Base-by-base conservation (phyloP, 2,113 vertebrate species). In the Colinus virginianus region DNA sequence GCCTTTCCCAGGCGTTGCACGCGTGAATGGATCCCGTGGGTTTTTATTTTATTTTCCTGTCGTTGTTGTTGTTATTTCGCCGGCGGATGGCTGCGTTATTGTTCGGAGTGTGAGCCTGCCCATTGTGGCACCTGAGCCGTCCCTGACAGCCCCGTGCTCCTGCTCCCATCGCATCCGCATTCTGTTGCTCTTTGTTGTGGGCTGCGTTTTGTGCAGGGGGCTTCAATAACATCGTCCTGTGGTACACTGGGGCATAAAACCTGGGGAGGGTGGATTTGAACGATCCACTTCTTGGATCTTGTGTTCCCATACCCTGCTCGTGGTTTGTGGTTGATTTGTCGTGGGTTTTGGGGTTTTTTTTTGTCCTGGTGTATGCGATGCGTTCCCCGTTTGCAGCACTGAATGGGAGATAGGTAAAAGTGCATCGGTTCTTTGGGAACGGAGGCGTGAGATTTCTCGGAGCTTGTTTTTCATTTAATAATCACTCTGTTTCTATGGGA, bases 131-230 rank as follows among this genome's bases (percentile, higher is more conserved):
- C 78, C 95, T 87, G 75, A 71, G n/a, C 78, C 75, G 45, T 74
- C 84, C 80, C 55, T 80, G 92, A 79, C 78, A 62, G 13, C 64
- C 67, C 68, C 40, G 13, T 55, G 32, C 28, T 85, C 48, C 67
- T 40, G 42, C 22, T 78, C 58, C 63, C 63, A 40, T 86, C 77
- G 12, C 43, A 74, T 69, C 78, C 43, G 81, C 64, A 2, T 67
- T 93, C 76, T 76, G 6, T 34, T 69, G 92, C 74, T 95, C 96
- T 97, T 96, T 97, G 94, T 97, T 97, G 87, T 90, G 90, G 62
- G 48, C 84, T 88, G 62, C 42, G 14, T 94, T 90, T 94, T 81
- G 90, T 96, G 72, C 79, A 36, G 64, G 43, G 45, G 59, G 43
- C 20, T 64, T 78, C 32, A 69, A 32, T 38, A n/a, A 49, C 13